These are phyloP conservation scores for Neuroscelio doddi DNA, from an alignment of 2,888 invertebrate genomes.

Conservation along the genomic window DNA sequence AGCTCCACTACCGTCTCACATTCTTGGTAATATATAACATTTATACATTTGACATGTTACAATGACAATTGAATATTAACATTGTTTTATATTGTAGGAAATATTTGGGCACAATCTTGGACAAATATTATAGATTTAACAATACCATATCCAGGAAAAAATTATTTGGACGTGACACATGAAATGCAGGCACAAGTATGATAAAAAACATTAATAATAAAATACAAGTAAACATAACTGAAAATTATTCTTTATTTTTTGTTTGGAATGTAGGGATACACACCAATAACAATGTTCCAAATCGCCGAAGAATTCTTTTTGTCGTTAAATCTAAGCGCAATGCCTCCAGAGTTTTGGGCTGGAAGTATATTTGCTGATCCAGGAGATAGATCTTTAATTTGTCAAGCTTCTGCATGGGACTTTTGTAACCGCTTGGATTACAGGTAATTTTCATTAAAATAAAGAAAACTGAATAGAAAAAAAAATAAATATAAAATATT, in stretches of 20 bases:
- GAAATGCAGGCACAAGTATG: slow-evolving; percentile 84
- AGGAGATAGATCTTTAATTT: slow-evolving; percentile 82
- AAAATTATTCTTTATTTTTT: too few species aligned
- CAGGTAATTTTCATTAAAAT: slow-evolving; percentile 74
- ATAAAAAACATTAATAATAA: neutral
- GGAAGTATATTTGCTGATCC: slow-evolving; percentile 89
- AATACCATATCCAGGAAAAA: slow-evolving; percentile 89
- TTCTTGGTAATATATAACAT: slow-evolving; percentile 83
- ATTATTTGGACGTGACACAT: slow-evolving; percentile 86
- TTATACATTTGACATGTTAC: too few species aligned
- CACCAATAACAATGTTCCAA: slow-evolving; percentile 87
- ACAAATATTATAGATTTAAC: slow-evolving; percentile 85
- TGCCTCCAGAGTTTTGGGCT: slow-evolving; percentile 92
- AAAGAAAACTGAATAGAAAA: neutral
- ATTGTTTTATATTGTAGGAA: slow-evolving; percentile 76
- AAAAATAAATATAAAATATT: neutral
- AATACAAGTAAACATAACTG: too few species aligned
- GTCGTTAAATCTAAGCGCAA: slow-evolving; percentile 88
- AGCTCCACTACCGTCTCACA: too few species aligned
- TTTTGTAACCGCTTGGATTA: slow-evolving; percentile 92
- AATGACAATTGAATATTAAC: too few species aligned
- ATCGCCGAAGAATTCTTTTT: slow-evolving; percentile 93
- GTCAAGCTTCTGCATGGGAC: slow-evolving; percentile 95
- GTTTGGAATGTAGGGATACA: slow-evolving; percentile 92
- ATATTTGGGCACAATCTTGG: slow-evolving; percentile 95